These are phyloP conservation scores for Oxytorus armatus DNA, from an alignment of 2,888 invertebrate genomes.

Conservation along the genomic window DNA sequence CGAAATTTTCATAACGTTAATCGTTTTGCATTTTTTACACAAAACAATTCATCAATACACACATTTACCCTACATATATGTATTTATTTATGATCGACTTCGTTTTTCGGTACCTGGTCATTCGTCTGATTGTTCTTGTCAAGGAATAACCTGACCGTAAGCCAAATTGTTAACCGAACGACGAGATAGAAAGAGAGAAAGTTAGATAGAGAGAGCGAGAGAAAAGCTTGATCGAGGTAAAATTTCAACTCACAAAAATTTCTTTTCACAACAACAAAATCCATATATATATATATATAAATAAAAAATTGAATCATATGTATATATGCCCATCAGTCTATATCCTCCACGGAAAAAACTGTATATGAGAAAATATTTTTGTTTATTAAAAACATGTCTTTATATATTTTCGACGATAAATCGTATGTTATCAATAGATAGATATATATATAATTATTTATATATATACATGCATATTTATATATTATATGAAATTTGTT, in stretches of 20 bases:
- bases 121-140: neutral
- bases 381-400: conserved; percentile 8
- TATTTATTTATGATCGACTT: neutral
- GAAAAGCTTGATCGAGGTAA: conserved; percentile 43
- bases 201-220: too few relatives aligned
- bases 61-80: conserved; percentile 3
- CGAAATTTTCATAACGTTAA: too few relatives aligned
- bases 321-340: conserved; percentile 41
- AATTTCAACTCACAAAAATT: conserved; percentile 28
- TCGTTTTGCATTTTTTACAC: neutral
- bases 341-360: conserved; percentile 63
- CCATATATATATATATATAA: conserved; percentile 19
- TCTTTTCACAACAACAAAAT: conserved; percentile 7
- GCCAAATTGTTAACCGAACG: neutral
- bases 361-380: conserved; percentile 55
- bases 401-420: conserved; percentile 17
- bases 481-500: conserved; percentile 27
- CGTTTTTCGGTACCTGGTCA: neutral
- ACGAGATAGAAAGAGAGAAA: too few relatives aligned
- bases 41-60: neutral
- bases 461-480: neutral
- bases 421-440: conserved; percentile 4
- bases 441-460: conserved; percentile 18
- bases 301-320: neutral
- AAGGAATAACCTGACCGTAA: neutral